Evolutionary conservation across 2,888 invertebrate genomes (phyloP).

Genomic region (Conchocele bisecta): DNA sequence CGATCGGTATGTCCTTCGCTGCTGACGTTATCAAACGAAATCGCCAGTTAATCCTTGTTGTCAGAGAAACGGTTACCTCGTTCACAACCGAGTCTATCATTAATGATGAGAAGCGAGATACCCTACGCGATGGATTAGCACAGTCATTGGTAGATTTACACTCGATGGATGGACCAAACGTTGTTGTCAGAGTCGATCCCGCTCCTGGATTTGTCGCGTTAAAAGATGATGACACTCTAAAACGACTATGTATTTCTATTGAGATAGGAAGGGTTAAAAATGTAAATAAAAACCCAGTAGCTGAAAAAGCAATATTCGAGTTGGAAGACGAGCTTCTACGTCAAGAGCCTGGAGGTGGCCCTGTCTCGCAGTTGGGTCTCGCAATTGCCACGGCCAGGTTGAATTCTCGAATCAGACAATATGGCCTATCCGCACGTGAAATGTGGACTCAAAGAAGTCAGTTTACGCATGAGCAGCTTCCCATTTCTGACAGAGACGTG

Average conservation of each 20-base stretch:
- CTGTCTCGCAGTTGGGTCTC: slow-evolving; percentile 16
- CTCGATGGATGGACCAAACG: slow-evolving; percentile 51
- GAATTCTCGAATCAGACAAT: slow-evolving; percentile 51
- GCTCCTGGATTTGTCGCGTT: slow-evolving; percentile 52
- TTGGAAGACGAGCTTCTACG: slow-evolving; percentile 61
- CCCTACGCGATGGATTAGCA: slow-evolving; percentile 38
- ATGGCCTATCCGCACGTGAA: slow-evolving; percentile 58
- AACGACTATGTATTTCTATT: slow-evolving; percentile 27
- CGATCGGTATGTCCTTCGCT: slow-evolving; percentile 42
- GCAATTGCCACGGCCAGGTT: slow-evolving; percentile 45
- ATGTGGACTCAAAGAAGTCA: slow-evolving; percentile 59
- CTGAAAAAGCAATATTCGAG: slow-evolving; percentile 65
- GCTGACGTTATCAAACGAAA: slow-evolving; percentile 53
- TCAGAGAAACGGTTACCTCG: slow-evolving; percentile 57
- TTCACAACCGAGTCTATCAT: slow-evolving; percentile 40
- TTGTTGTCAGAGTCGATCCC: slow-evolving; percentile 58
- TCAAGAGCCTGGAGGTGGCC: slow-evolving; percentile 37
- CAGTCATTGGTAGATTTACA: slow-evolving; percentile 28
- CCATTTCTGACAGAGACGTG: slow-evolving; percentile 38
- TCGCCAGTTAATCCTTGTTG: slow-evolving; percentile 43
- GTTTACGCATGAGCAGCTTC: slow-evolving; percentile 53
- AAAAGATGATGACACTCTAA: slow-evolving; percentile 37
- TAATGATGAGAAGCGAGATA: slow-evolving; percentile 27
- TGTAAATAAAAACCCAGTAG: slow-evolving; percentile 62
- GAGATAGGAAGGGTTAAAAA: slow-evolving; percentile 54